phyloP scores from a whole-genome alignment of 2,113 vertebrate genomes.

The Microcebus ravelobensis region DNA sequence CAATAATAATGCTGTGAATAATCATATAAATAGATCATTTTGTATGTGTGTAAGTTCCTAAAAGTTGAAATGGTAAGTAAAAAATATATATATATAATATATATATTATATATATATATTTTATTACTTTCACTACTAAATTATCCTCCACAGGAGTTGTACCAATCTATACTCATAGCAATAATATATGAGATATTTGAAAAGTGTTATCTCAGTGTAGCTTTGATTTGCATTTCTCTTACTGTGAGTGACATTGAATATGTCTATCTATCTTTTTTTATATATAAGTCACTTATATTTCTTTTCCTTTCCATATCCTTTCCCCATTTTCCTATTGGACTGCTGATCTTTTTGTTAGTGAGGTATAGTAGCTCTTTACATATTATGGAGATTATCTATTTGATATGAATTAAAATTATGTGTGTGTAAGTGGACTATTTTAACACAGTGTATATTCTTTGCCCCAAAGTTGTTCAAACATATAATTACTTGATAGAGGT shows the following conservation, averaged over 20 bases:
- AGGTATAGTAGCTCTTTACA: neutral
- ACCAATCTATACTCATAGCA: neutral
- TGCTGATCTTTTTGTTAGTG: slow-evolving; percentile 26
- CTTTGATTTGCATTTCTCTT: slow-evolving; percentile 14
- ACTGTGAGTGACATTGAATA: neutral
- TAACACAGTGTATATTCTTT: neutral
- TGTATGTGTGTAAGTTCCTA: neutral
- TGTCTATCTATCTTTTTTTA: neutral
- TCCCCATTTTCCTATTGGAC: neutral
- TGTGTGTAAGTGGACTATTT: neutral
- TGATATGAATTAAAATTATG: neutral
- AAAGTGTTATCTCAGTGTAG: neutral
- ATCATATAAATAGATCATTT: neutral
- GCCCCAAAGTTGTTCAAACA: neutral
- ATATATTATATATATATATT: neutral
- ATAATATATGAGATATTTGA: neutral
- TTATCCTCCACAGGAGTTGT: neutral
- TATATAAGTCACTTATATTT: neutral
- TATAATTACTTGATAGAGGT: neutral
- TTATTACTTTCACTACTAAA: neutral
- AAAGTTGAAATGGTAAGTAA: slow-evolving; percentile 30
- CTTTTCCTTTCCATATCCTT: neutral
- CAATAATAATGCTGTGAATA: neutral
- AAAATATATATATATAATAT: neutral
- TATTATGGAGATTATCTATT: neutral